These are phyloP conservation scores for Artibeus lituratus DNA, from an alignment of 2,797 vertebrate species.

Conservation along the genomic window DNA sequence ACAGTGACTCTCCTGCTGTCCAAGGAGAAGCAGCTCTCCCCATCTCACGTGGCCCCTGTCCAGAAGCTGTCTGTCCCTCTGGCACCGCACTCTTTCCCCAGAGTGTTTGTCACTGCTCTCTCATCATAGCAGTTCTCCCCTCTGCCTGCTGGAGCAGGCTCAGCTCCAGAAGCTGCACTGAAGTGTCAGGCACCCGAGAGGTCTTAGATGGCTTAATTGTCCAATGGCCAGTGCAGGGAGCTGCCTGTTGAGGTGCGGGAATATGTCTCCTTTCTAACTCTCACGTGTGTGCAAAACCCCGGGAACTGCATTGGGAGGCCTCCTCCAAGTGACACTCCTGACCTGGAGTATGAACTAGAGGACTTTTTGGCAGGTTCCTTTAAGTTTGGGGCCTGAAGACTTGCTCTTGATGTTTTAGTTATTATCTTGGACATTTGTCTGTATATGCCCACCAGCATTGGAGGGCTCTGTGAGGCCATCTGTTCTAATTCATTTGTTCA, in stretches of 20 bases:
- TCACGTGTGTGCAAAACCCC: background rate
- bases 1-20: background rate
- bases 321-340: background rate
- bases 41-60: background rate
- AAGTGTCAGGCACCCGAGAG: background rate
- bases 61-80: background rate
- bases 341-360: background rate
- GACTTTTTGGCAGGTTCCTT: background rate
- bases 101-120: background rate
- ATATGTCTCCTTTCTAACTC: background rate
- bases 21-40: slow-evolving; percentile 2
- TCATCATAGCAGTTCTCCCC: background rate
- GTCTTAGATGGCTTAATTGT: background rate
- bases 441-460: too few species aligned
- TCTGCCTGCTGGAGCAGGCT: background rate
- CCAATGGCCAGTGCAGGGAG: background rate
- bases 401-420: background rate
- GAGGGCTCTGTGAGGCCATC: background rate
- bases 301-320: background rate
- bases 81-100: background rate
- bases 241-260: background rate
- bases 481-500: background rate
- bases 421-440: background rate
- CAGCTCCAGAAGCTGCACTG: background rate
- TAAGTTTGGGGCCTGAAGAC: background rate